These are phyloP conservation scores for Dicrurus megarhynchus DNA, from an alignment of 2,113 vertebrate genomes.

Conservation along the genomic window DNA sequence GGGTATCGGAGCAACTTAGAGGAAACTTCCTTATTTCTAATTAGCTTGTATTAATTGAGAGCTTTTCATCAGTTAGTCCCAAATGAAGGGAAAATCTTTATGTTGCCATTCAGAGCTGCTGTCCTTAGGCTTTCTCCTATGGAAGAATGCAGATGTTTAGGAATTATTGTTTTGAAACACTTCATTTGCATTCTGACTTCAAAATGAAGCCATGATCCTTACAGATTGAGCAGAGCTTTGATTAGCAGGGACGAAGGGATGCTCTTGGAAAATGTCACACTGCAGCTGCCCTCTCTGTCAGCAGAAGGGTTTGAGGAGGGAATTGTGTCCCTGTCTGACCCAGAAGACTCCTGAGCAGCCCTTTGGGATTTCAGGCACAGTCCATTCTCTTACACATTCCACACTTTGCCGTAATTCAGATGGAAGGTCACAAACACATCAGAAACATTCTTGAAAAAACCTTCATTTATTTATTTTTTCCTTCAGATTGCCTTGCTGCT, in stretches of 20 bases:
- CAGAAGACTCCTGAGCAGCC: not conserved
- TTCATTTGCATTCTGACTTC: not conserved
- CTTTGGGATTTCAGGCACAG: not conserved
- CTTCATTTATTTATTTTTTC: not conserved
- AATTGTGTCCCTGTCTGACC: not conserved
- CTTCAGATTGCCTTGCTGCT: not conserved
- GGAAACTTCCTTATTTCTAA: not conserved
- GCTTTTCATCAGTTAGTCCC: not conserved
- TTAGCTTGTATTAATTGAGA: not conserved
- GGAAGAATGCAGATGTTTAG: not conserved
- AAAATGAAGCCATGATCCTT: not conserved
- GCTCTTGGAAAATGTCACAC: fast-evolving
- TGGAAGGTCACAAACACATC: not conserved
- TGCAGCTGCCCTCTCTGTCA: not conserved
- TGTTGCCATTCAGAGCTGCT: not conserved
- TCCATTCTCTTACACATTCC: not conserved
- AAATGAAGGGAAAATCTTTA: not conserved
- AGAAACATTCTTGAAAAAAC: fast-evolving
- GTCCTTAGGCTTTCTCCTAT: not conserved
- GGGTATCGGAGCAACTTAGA: not conserved
- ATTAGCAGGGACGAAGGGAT: not conserved
- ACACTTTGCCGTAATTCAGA: not conserved
- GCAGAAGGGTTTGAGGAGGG: not conserved
- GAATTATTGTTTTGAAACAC: not conserved
- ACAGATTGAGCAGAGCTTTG: not conserved